phyloP scores from a whole-genome alignment of 1,140 invertebrate genomes.

The Forficula auricularia region DNA sequence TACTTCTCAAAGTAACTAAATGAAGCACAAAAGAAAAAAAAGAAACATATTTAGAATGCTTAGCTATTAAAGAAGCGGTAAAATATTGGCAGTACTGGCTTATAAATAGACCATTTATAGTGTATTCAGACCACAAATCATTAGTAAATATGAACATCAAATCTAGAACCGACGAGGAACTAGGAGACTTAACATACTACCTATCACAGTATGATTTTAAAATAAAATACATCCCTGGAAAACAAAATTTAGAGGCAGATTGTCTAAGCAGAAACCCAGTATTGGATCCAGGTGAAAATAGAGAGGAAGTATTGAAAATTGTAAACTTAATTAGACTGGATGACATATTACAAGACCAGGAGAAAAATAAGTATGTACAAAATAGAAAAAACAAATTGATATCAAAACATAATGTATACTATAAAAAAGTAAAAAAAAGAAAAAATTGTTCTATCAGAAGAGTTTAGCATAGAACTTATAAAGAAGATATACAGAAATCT shows the following conservation, averaged over 20 bases:
- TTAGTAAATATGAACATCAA: slow-evolving; percentile 10
- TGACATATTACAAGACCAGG: slow-evolving; percentile 12
- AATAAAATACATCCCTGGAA: slow-evolving; percentile 15
- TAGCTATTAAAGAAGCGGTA: slow-evolving; percentile 10
- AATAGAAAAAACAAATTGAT: not conserved
- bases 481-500: slow-evolving; percentile 13
- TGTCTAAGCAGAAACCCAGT: slow-evolving; percentile 15
- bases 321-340: slow-evolving; percentile 12
- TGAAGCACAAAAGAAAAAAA: slow-evolving; percentile 20
- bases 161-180: too few species aligned
- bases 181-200: too few species aligned
- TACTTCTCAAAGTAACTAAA: slow-evolving; percentile 22
- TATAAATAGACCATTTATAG: slow-evolving; percentile 13
- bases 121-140: slow-evolving; percentile 12
- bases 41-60: slow-evolving; percentile 21
- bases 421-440: slow-evolving; percentile 14
- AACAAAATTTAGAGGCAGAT: slow-evolving; percentile 16
- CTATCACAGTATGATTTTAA: slow-evolving; percentile 9
- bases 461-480: slow-evolving; percentile 13
- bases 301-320: slow-evolving; percentile 12
- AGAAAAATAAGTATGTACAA: slow-evolving; percentile 8
- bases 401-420: slow-evolving; percentile 6
- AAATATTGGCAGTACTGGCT: slow-evolving; percentile 25
- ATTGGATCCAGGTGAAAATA: slow-evolving; percentile 12
- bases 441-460: slow-evolving; percentile 13